A percentile compares a stretch with the other conserved stretches of the same genome.
phyloP scores from a whole-genome alignment of 2,888 invertebrate species.

The Eupsilia transversa region DNA sequence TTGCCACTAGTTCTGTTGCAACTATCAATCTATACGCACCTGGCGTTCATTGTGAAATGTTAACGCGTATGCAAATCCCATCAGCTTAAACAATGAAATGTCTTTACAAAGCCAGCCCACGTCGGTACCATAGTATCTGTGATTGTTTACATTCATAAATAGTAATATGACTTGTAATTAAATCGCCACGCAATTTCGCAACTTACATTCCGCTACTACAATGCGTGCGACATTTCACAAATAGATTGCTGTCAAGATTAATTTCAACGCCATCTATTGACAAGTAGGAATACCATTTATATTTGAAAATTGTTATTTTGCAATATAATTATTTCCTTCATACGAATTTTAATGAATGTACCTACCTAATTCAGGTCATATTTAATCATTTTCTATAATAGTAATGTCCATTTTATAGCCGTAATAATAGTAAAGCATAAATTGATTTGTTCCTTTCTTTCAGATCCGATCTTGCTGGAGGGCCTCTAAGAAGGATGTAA shows the following conservation, averaged over 20 bases:
- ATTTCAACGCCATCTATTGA: slow-evolving; percentile 76
- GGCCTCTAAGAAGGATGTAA: slow-evolving; percentile 64
- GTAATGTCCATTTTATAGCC: background rate
- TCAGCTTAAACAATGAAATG: slow-evolving; percentile 77
- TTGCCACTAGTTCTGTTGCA: slow-evolving; percentile 60
- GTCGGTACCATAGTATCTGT: slow-evolving; percentile 71
- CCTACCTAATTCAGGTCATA: background rate
- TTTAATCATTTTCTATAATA: slow-evolving; percentile 7
- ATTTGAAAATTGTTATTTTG: background rate
- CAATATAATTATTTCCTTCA: slow-evolving; percentile 11
- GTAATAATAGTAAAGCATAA: slow-evolving; percentile 16
- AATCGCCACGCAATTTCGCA: slow-evolving; percentile 68
- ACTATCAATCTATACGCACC: slow-evolving; percentile 68
- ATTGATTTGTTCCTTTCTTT: slow-evolving; percentile 41
- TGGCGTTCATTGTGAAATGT: slow-evolving; percentile 72
- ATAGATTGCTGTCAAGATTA: slow-evolving; percentile 57
- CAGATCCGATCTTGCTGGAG: slow-evolving; percentile 37
- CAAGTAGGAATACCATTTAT: slow-evolving; percentile 65
- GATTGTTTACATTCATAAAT: slow-evolving; percentile 77
- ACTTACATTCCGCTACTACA: slow-evolving; percentile 58
- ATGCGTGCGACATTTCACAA: slow-evolving; percentile 66
- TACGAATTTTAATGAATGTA: background rate
- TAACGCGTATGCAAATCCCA: slow-evolving; percentile 77
- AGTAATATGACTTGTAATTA: slow-evolving; percentile 75
- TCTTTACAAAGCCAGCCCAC: slow-evolving; percentile 77